These are phyloP conservation scores for Malaclemys terrapin DNA, from an alignment of 2,113 vertebrate genomes.

Conservation along the genomic window DNA sequence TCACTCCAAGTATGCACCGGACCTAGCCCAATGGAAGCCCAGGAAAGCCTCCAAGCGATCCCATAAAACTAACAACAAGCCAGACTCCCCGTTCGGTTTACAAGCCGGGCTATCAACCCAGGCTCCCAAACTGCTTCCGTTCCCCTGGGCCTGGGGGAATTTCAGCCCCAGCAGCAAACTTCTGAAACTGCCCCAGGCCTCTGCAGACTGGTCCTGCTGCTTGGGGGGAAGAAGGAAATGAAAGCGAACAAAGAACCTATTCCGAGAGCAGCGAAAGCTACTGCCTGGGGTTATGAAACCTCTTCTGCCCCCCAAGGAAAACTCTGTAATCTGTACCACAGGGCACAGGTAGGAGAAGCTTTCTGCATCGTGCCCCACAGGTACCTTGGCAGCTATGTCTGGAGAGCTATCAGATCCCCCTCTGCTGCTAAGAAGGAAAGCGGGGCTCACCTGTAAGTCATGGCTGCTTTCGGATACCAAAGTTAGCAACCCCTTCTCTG, in stretches of 20 bases:
- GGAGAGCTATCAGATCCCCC: neutral
- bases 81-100: too few relatives aligned
- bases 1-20: neutral
- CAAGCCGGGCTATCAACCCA: neutral
- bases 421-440: neutral
- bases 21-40: neutral
- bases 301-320: neutral
- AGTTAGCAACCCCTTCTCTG: neutral
- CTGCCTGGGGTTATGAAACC: neutral
- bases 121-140: neutral
- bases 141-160: neutral
- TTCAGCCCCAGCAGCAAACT: neutral
- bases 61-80: neutral
- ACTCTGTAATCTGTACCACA: neutral
- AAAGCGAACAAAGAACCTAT: neutral
- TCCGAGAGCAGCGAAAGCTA: neutral
- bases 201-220: neutral
- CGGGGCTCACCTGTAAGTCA: neutral
- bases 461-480: neutral
- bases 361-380: neutral
- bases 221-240: neutral
- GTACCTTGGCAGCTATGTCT: accelerated
- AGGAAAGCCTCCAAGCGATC: neutral
- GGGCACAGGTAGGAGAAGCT: neutral
- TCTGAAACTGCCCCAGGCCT: neutral